These are phyloP conservation scores for Larimichthys polyactis DNA, from an alignment of 2,113 vertebrate genomes.

Conservation along the genomic window DNA sequence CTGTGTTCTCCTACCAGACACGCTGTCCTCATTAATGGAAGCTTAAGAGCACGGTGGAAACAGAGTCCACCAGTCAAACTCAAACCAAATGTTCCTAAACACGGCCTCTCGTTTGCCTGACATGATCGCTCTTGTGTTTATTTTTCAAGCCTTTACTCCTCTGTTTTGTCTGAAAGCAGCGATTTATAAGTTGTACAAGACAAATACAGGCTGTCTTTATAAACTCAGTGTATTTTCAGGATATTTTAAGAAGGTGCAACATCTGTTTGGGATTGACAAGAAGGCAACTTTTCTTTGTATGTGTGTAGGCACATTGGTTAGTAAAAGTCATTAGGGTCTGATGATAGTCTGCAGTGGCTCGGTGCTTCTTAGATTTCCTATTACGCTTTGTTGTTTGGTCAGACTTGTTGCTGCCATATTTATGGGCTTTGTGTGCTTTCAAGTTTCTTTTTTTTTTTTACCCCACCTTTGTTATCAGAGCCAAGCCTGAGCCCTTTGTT, in stretches of 20 bases:
- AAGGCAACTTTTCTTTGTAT: conserved; percentile 21
- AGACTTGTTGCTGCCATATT: conserved; percentile 41
- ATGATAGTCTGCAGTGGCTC: neutral
- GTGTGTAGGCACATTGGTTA: conserved; percentile 3
- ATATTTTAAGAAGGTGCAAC: conserved; percentile 49
- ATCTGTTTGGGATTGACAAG: conserved; percentile 53
- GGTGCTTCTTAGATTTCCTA: conserved; percentile 17
- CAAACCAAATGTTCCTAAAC: conserved; percentile 65
- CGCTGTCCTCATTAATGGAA: conserved; percentile 45
- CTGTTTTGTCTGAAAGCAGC: conserved; percentile 54
- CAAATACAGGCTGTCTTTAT: conserved; percentile 8
- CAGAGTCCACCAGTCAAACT: conserved; percentile 51
- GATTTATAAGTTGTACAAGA: conserved; percentile 9
- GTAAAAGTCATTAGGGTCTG: conserved; percentile 29
- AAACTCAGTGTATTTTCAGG: conserved; percentile 27
- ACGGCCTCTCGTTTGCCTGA: conserved; percentile 15
- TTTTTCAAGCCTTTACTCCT: conserved; percentile 41
- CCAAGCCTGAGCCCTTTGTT: conserved; percentile 59
- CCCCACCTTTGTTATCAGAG: conserved; percentile 48
- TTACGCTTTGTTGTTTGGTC: conserved; percentile 33
- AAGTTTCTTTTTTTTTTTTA: conserved; percentile 8
- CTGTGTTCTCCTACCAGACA: conserved; percentile 27
- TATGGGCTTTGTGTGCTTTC: conserved; percentile 32
- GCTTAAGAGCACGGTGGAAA: conserved; percentile 49
- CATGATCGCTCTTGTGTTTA: conserved; percentile 5